Conservation (phyloP, 2,113 vertebrate genomes). For the Oriolus oriolus region DNA sequence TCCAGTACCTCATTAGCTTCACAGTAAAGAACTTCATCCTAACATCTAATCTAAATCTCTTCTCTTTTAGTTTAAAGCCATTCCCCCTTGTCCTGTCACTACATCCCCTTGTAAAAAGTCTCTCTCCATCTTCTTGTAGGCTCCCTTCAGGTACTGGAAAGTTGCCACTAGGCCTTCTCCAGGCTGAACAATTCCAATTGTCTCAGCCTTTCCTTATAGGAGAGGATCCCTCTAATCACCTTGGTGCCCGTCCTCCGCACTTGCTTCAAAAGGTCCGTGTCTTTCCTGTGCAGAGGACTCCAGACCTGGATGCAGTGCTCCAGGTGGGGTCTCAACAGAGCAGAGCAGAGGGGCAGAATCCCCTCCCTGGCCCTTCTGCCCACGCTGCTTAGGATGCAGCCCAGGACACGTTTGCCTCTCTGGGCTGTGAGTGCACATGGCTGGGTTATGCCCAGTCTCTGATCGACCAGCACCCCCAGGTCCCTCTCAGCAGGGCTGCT, state of each 20-base stretch:
- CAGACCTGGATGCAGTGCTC: not conserved
- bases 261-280: not conserved
- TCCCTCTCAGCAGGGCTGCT: not conserved
- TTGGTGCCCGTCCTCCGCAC: not conserved
- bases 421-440: not conserved
- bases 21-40: not conserved
- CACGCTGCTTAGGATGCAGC: not conserved
- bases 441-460: not conserved
- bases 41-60: not conserved
- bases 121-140: not conserved
- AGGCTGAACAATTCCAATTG: not conserved
- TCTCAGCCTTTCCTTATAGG: not conserved
- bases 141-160: not conserved
- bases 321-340: not conserved
- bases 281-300: not conserved
- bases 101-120: not conserved
- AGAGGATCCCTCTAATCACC: not conserved
- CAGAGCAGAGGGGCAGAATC: not conserved
- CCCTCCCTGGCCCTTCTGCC: not conserved
- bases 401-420: accelerated
- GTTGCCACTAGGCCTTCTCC: not conserved
- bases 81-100: not conserved
- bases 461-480: not conserved
- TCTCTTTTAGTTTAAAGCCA: not conserved
- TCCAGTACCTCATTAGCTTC: not conserved